Base-by-base conservation (phyloP, 2,113 vertebrate species). In the Gasterosteus nipponicus region DNA sequence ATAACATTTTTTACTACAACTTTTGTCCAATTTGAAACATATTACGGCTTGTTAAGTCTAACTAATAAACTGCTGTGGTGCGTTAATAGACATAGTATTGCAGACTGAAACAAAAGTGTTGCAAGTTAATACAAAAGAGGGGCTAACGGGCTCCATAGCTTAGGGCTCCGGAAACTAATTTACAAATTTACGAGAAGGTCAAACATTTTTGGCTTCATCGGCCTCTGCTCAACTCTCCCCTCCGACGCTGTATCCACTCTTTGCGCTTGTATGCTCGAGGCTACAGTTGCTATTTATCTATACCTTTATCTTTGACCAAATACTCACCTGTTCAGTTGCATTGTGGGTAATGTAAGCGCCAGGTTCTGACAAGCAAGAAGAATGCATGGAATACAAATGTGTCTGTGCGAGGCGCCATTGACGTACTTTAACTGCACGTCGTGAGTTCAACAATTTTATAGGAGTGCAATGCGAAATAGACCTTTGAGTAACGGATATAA, bases 311-410 rank as follows among this genome's bases (percentile, higher is more conserved):
- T 22, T 6, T 0, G 6, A 56, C 62, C 4, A 6, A 77, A 73
- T 22, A 59, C 70, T 53, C 47, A 14, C 57, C 15, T 22, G 44
- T 38, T 38, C 10, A 7, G 49, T 29, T 84, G 76, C 67, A 53
- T 69, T 74, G n/a, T 68, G 75, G 69, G 39, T 54, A 77, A 83
- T 69, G 53, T n/a, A 67, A 69, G 47, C 19, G 11, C 35, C n/a
- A 10, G 19, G 41, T 61, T 65, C 54, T 31, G 19, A 35, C 6
- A 54, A 22, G 22, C 15, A 69, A 31, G 6, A 29, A 47, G 15
- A 56, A 56, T 10, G 22, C 19, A 16, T 3, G 14, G 10, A 70
- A 39, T n/a, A 54, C 54, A 67, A 61, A 61, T 26, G 59, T 19
- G 2, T n/a, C 7, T 38, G 9, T 26, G n/a, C 18, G 53, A 26